Conservation (phyloP, 23 tunicate genomes). For the Styela clava region DNA sequence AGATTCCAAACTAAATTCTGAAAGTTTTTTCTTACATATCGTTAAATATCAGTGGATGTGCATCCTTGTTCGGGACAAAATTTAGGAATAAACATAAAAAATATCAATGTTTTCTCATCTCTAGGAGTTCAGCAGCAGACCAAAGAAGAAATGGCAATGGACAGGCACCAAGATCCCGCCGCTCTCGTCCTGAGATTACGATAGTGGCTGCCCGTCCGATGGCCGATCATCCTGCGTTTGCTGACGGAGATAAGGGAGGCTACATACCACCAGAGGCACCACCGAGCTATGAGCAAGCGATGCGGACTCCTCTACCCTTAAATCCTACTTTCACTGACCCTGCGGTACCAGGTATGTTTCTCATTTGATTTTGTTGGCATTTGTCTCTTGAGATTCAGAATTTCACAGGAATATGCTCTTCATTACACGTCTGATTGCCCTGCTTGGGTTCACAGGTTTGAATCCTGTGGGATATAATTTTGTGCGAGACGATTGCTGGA, state of each 20-base stretch:
- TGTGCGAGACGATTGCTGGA: no score
- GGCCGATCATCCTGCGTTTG: conserved; percentile 79
- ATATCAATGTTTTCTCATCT: neutral
- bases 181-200: conserved; percentile 74
- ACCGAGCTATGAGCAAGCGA: conserved; percentile 85
- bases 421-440: no score
- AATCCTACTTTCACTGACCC: conserved; percentile 39
- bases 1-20: no score
- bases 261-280: conserved; percentile 94
- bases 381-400: no score
- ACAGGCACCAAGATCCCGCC: conserved; percentile 10
- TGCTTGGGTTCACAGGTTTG: no score
- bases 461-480: no score
- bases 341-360: conserved; percentile 10
- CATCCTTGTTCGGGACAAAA: no score
- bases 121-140: neutral
- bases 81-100: no score
- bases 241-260: conserved; percentile 83
- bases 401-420: no score
- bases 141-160: conserved; percentile 34
- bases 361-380: no score
- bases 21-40: no score
- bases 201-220: conserved; percentile 72
- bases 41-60: no score
- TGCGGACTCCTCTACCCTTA: conserved; percentile 37